phyloP scores from a whole-genome alignment of 2,797 vertebrate genomes.

The Mareca strepera region DNA sequence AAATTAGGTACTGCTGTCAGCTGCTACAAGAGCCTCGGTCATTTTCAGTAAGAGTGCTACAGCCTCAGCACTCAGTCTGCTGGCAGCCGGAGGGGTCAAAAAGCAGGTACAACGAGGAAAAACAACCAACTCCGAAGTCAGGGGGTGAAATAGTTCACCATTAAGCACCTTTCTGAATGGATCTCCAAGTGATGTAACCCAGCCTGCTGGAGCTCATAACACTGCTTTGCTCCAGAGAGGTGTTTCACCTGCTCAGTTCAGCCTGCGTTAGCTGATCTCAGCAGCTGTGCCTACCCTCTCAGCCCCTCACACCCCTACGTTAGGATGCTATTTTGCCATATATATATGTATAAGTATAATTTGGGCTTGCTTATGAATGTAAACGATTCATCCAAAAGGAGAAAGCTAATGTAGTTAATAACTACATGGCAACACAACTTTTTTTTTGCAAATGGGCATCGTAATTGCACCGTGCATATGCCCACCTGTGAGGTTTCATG shows the following conservation, averaged over 20 bases:
- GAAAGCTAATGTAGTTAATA: neutral
- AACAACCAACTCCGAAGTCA: neutral
- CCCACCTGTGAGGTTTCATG: neutral
- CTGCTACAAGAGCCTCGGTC: neutral
- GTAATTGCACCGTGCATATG: neutral
- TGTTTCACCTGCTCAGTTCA: neutral
- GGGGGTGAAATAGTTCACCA: constrained; percentile 29
- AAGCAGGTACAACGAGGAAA: constrained; percentile 23
- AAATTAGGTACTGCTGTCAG: constrained; percentile 15
- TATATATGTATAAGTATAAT: neutral
- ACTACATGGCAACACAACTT: neutral
- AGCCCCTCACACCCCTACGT: neutral
- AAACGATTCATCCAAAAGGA: neutral
- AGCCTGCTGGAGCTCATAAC: neutral
- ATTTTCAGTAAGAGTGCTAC: neutral
- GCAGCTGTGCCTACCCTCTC: neutral
- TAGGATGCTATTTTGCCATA: neutral
- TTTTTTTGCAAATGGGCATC: neutral
- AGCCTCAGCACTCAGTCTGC: neutral
- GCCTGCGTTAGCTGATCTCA: neutral
- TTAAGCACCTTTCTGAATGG: neutral
- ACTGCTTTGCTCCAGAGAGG: neutral
- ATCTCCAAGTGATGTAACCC: neutral
- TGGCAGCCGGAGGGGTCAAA: constrained; percentile 1
- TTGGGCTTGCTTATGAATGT: constrained; percentile 6